phyloP scores from a whole-genome alignment of 2,888 invertebrate genomes.

The Leptinotarsa peninsularis region DNA sequence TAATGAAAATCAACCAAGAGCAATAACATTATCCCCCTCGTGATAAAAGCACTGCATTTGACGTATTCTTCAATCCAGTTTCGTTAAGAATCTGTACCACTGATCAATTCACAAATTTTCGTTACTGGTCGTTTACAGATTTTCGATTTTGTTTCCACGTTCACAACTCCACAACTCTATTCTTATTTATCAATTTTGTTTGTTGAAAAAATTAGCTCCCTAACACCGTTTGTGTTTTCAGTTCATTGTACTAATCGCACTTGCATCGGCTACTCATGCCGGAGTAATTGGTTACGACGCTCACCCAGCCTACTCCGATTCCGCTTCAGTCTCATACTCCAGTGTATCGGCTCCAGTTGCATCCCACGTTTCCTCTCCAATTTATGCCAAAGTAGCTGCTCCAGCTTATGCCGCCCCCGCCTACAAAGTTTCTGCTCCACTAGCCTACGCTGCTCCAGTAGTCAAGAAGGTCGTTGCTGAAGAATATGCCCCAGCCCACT shows the following conservation, averaged over 20 bases:
- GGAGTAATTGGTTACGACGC: slow-evolving; percentile 39
- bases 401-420: slow-evolving; percentile 31
- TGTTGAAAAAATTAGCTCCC: no score
- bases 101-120: no score
- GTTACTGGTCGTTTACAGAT: no score
- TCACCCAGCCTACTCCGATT: slow-evolving; percentile 39
- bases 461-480: slow-evolving; percentile 44
- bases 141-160: no score
- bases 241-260: slow-evolving; percentile 43
- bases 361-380: slow-evolving; percentile 24
- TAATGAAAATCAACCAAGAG: no score
- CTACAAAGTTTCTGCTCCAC: slow-evolving; percentile 49
- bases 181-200: no score
- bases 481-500: slow-evolving; percentile 43
- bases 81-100: no score
- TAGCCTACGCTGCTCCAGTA: slow-evolving; percentile 40
- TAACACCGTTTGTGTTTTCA: slow-evolving; percentile 29
- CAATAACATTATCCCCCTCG: no score
- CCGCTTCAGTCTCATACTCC: slow-evolving; percentile 54
- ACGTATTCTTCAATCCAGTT: no score
- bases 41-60: no score
- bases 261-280: slow-evolving; percentile 46
- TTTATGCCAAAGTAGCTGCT: slow-evolving; percentile 33
- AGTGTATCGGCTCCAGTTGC: slow-evolving; percentile 29
- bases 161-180: no score